These are phyloP conservation scores for Mergus octosetaceus DNA, from an alignment of 2,797 vertebrate genomes.

Conservation along the genomic window DNA sequence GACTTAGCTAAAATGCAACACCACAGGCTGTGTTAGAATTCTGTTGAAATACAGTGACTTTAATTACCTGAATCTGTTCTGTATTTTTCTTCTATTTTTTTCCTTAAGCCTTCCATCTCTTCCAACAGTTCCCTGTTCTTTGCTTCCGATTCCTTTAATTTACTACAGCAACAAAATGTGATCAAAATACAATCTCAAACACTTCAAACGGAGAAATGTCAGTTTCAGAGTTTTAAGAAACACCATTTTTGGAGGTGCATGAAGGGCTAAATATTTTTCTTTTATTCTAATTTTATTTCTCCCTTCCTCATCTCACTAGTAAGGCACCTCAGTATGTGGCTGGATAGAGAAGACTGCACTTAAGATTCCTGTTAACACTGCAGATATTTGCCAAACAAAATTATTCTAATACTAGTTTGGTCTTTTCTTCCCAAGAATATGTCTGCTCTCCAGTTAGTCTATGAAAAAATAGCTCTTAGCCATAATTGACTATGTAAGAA, in stretches of 20 bases:
- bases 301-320: too few species aligned
- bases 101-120: constrained; percentile 90
- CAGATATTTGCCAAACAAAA: neutral
- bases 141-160: constrained; percentile 90
- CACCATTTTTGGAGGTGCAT: accelerated
- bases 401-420: neutral
- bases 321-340: neutral
- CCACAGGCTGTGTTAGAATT: neutral
- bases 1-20: constrained; percentile 4
- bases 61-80: constrained; percentile 86
- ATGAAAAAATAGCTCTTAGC: neutral
- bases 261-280: neutral
- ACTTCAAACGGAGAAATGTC: neutral
- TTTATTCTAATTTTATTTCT: neutral
- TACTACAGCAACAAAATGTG: constrained; percentile 76
- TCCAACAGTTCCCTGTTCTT: constrained; percentile 85
- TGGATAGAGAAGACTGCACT: neutral
- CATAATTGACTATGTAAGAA: neutral
- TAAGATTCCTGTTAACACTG: neutral
- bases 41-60: neutral
- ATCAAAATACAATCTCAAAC: neutral
- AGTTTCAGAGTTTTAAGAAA: neutral
- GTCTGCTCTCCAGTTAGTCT: neutral
- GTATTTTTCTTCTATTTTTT: constrained; percentile 91
- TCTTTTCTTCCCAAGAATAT: neutral